phyloP scores from a whole-genome alignment of 2,113 vertebrate species.

The Dipodomys merriami region DNA sequence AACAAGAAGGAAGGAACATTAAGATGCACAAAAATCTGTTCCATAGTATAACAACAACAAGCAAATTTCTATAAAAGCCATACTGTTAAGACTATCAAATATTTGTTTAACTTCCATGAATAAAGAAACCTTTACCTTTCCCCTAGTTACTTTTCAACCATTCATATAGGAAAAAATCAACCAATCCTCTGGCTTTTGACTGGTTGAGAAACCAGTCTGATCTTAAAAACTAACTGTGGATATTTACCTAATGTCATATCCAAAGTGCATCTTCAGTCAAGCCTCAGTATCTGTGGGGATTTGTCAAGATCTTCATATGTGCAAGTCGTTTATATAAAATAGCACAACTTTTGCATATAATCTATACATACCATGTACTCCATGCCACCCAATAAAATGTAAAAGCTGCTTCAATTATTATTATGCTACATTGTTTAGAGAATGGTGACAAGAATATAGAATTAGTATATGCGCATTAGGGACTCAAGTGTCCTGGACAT shows the following conservation, averaged over 20 bases:
- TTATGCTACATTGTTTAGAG: background rate
- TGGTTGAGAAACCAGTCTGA: background rate
- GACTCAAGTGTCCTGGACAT: background rate
- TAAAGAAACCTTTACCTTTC: constrained; percentile 3
- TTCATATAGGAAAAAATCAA: constrained; percentile 36
- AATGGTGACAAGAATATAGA: no score
- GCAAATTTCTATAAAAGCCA: constrained; percentile 1
- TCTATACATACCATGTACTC: background rate
- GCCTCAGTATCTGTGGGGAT: no score
- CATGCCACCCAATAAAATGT: background rate
- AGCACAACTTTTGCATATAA: background rate
- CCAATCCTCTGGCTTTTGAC: background rate
- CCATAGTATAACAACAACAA: no score
- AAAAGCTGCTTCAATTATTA: background rate
- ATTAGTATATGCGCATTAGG: background rate
- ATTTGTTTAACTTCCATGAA: background rate
- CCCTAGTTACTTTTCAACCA: constrained; percentile 20
- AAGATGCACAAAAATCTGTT: no score
- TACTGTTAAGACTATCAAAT: background rate
- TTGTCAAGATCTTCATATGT: background rate
- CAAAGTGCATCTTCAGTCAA: no score
- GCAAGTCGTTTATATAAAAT: background rate
- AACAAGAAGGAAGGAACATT: background rate
- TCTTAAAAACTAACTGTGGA: background rate
- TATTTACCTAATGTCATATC: no score